Base-by-base conservation (phyloP, 2,797 vertebrate species). In the Pseudotriccus pelzelni region DNA sequence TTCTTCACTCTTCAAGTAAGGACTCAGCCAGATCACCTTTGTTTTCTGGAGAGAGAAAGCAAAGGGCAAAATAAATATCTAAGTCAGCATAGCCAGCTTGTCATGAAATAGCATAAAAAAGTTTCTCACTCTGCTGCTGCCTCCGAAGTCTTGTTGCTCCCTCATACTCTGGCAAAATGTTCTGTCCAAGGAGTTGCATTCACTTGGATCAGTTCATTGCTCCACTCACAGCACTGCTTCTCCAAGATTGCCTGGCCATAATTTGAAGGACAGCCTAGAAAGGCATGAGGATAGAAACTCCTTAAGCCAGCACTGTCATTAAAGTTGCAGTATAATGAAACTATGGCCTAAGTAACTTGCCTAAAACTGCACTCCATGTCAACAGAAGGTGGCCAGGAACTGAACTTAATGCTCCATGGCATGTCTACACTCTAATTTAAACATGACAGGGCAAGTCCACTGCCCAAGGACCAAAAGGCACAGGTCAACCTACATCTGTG, bases 401-500 rank as follows among this genome's bases (percentile, higher is more conserved):
- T 67, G 46, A 92, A 64, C 23, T 37, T 62, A 81, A 83, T 50
- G 44, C 28, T 94, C 43, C 18, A 25, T 34, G 14, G 43, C 36
- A 59, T 90, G 76, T 58, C 58, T 86, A 58, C 85, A 19, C 69
- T 78, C 66, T 91, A 95, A 96, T 95, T 97, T 79, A 88, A 91
- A 93, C 87, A 90, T 90, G 93, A 94, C 79, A 88, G 66, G 53
- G 79, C 91, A 90, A 81, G 85, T 50, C 62, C 60, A 58, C 66
- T 69, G 83, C 87, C 76, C 69, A 85, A 93, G 80, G 72, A 95
- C 49, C 70, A 89, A 78, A 24, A 62, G n/a, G 23, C 52, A 67
- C 30, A 74, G 47, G 34, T 30, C 34, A 95, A 17, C 47, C 41
- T 70, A 34, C 1, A 1, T 13, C 68, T 86, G 0, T 75, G 72